Evolutionary conservation across 2,888 invertebrate species (phyloP), one percentile per base, ranked within the genome.

Genomic region (Cacoxenus indagator): DNA sequence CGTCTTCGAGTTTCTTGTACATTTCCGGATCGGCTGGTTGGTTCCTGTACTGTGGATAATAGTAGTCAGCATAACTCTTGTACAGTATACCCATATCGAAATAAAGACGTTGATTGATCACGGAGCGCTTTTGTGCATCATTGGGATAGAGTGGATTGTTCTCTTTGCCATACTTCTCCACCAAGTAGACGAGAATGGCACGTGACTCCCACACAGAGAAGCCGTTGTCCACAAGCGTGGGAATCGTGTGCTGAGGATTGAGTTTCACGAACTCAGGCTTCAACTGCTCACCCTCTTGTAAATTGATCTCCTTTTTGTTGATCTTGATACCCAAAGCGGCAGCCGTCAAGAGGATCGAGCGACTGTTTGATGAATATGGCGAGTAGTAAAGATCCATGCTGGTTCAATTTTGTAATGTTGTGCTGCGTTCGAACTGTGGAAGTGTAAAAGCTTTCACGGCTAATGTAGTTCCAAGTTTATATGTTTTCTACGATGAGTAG

Each of bases 231-330:
- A 93, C 92, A 51, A 96, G 87, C 0, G 95, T 95, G 0, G 96
- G 96, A 66, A 96, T 90, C 24, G 92, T 92, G 85, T 95, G 95
- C 87, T 95, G 95, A 0, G 95, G 95, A 86, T 95, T 95, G 11
- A 95, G 85, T 90, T 92, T 92, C 24, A 93, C 0, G 78, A 90
- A 94, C 77, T 93, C 93, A 0, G 93, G 92, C 43, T 90, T 92
- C 51, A 92, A 75, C 11, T 93, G 92, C 74, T 92, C 93, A 0
- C 91, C 91, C 54, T 88, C 89, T 88, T 89, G 87, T 14, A 92
- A 83, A 80, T 92, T 89, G 3, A 90, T 77, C 0, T 84, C n/a
- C 78, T 92, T 93, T 61, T 90, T 86, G 81, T 93, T 92, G 29
- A 93, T 82, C 0, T 91, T 89, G n/a, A 93, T 87, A 1, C 91